phyloP scores from a whole-genome alignment of 2,113 vertebrate genomes.

The Barbus barbus region DNA sequence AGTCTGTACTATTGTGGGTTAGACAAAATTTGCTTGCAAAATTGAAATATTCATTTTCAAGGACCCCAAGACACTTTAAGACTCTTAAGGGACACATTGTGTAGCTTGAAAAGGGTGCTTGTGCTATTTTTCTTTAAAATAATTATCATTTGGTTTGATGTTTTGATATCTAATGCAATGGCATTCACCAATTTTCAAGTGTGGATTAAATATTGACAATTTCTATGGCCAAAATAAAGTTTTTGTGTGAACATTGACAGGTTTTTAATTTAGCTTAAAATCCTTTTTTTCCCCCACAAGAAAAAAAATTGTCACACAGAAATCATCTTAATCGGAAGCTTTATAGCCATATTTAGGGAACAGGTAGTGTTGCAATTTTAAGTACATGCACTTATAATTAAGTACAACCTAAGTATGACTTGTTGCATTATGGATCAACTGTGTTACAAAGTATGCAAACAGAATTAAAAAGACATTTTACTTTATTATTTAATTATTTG shows the following conservation, averaged over 20 bases:
- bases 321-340: background rate
- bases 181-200: no score
- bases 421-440: background rate
- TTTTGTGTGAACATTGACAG: background rate
- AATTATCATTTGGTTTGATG: no score
- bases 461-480: background rate
- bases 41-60: background rate
- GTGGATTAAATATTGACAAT: no score
- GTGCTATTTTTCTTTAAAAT: no score
- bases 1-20: background rate
- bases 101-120: background rate
- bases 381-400: background rate
- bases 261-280: no score
- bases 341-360: background rate
- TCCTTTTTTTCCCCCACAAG: no score
- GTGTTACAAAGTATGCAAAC: background rate
- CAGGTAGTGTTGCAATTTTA: background rate
- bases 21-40: background rate
- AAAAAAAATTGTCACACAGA: no score
- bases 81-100: background rate
- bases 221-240: background rate
- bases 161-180: no score
- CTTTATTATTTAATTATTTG: no score
- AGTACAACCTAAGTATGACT: background rate
- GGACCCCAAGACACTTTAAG: background rate